Conservation (phyloP, 2,113 vertebrate genomes). For the Sceloporus tristichus region DNA sequence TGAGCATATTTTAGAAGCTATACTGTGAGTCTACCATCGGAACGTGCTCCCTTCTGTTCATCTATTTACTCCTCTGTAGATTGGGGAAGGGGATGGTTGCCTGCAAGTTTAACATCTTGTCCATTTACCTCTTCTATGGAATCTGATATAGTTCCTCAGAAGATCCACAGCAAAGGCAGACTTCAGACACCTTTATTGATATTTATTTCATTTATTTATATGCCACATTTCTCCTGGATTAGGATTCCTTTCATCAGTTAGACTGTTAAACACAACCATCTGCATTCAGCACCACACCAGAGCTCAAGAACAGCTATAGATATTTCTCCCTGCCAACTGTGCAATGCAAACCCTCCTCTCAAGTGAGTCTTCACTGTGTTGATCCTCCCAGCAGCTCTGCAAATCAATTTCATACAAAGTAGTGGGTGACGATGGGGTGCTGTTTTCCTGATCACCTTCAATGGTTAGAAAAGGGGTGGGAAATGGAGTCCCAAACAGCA, state of each 20-base stretch:
- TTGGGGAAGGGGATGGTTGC: not conserved
- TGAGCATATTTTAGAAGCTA: not conserved
- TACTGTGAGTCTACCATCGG: not conserved
- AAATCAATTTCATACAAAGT: not conserved
- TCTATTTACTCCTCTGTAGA: not conserved
- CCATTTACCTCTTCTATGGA: not conserved
- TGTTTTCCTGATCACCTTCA: not conserved
- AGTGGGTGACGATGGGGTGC: not conserved
- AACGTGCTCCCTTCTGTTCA: not conserved
- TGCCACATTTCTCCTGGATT: too few species aligned
- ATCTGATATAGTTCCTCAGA: too few species aligned
- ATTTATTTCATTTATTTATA: too few species aligned
- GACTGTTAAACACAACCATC: not conserved
- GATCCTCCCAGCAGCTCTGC: not conserved
- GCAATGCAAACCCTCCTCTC: not conserved
- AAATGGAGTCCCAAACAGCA: not conserved
- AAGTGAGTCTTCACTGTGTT: not conserved
- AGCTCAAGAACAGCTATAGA: not conserved
- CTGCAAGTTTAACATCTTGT: not conserved
- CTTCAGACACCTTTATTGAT: not conserved
- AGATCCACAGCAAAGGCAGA: not conserved
- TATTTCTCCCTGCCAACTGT: not conserved
- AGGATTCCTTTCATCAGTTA: not conserved
- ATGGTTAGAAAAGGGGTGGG: not conserved
- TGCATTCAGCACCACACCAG: not conserved